Base-by-base conservation (phyloP, 2,113 vertebrate genomes). In the Rhegmatorhina hoffmannsi region DNA sequence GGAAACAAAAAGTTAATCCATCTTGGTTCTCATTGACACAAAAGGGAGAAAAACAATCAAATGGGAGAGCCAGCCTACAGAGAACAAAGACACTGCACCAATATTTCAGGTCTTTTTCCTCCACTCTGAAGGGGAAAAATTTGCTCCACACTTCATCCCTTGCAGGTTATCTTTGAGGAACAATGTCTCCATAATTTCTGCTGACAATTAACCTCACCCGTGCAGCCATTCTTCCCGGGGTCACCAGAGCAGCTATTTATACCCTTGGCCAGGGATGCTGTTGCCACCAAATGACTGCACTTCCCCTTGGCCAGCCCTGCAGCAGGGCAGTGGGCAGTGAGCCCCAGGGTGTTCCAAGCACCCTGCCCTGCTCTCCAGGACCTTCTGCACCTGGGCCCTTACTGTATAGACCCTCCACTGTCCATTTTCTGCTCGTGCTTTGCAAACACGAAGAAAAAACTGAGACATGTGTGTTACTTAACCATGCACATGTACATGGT, bases 71-170 rank as follows among this genome's bases (percentile, higher is more conserved):
- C 91, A 75, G 44, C 55, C 75, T 80, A 86, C 85, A 87, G 59
- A 88, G 72, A 97, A 97, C 94, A 96, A 96, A 94, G 93, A 75
- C 64, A 70, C 9, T 20, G 6, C 59, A 90, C 49, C 83, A 52
- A 60, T 96, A 97, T 96, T 96, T 95, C 90, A 96, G 87, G 72
- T 44, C 43, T 70, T 77, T 86, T 96, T 81, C 56, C 94, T 94
- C 89, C 73, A 59, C 5, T 59, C n/a, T 96, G 94, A 96, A 96
- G 76, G 91, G 92, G 91, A 94, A 95, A 93, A 90, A 72, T 34
- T 81, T 90, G 86, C 40, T 91, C 64, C n/a, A 16, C 5, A 6
- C 20, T 89, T 96, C 77, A 89, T 89, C 40, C n/a, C 43, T 90
- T 58, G 40, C 46, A 90, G 92, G 90, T 96, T 96, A 94, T 96